These are phyloP conservation scores for Calyptommatus sinebrachiatus DNA, from an alignment of 2,113 vertebrate genomes.

Conservation along the genomic window DNA sequence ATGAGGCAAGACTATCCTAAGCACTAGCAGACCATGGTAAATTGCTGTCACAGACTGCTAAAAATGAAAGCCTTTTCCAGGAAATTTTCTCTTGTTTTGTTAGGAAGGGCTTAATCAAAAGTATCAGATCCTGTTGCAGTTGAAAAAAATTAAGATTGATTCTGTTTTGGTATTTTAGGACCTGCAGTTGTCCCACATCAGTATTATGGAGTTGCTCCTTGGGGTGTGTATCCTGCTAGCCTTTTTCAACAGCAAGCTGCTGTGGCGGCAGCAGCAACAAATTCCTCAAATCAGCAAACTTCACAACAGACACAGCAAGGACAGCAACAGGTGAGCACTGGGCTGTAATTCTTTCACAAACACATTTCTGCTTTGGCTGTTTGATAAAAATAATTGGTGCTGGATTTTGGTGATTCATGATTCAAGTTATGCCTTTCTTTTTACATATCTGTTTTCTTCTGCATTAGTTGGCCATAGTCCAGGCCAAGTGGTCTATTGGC, in stretches of 20 bases:
- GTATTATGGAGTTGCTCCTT: slow-evolving; percentile 97
- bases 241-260: slow-evolving; percentile 98
- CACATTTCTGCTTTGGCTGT: background rate
- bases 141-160: accelerated
- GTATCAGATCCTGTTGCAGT: too few species aligned
- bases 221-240: slow-evolving; percentile 97
- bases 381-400: background rate
- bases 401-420: background rate
- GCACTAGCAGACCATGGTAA: too few species aligned
- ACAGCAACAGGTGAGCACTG: slow-evolving; percentile 87
- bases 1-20: too few species aligned
- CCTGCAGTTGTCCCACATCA: slow-evolving; percentile 96
- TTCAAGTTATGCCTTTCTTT: background rate
- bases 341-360: too few species aligned
- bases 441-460: background rate
- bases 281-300: slow-evolving; percentile 89
- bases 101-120: too few species aligned
- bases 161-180: slow-evolving; percentile 68
- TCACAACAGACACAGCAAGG: slow-evolving; percentile 91
- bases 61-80: too few species aligned
- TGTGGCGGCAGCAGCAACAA: slow-evolving; percentile 78
- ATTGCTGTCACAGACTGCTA: too few species aligned
- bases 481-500: too few species aligned
- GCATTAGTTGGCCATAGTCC: too few species aligned
- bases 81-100: too few species aligned